phyloP scores from a whole-genome alignment of 2,113 vertebrate genomes.

The Eudyptes chrysolophus region DNA sequence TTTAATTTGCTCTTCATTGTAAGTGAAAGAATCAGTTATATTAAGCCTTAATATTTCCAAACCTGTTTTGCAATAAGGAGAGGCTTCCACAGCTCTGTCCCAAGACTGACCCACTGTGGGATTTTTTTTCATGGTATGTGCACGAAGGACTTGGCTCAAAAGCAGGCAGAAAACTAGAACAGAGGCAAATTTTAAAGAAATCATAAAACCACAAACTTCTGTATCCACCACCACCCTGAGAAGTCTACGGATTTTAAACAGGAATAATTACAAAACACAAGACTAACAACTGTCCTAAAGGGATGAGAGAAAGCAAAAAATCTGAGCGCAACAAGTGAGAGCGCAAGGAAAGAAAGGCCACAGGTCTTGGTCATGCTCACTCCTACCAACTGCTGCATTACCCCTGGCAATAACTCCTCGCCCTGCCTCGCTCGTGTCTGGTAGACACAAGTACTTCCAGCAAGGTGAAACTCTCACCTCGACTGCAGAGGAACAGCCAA shows the following conservation, averaged over 20 bases:
- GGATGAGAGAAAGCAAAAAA: background rate
- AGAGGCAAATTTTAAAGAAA: background rate
- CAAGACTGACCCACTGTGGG: background rate
- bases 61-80: background rate
- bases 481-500: background rate
- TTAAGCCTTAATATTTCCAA: background rate
- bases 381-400: background rate
- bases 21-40: background rate
- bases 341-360: background rate
- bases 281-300: background rate
- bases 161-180: background rate
- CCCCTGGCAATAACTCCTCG: rapidly evolving
- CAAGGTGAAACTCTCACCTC: rapidly evolving
- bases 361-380: background rate
- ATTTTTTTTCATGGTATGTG: background rate
- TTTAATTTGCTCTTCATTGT: constrained; percentile 12
- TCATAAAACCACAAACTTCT: background rate
- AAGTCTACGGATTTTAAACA: background rate
- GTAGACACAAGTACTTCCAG: background rate
- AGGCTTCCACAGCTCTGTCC: background rate
- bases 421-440: rapidly evolving
- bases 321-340: background rate
- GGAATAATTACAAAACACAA: background rate
- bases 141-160: background rate
- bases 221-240: rapidly evolving